Base-by-base conservation (phyloP, 1,140 invertebrate genomes). In the Eupristina koningsbergeri region DNA sequence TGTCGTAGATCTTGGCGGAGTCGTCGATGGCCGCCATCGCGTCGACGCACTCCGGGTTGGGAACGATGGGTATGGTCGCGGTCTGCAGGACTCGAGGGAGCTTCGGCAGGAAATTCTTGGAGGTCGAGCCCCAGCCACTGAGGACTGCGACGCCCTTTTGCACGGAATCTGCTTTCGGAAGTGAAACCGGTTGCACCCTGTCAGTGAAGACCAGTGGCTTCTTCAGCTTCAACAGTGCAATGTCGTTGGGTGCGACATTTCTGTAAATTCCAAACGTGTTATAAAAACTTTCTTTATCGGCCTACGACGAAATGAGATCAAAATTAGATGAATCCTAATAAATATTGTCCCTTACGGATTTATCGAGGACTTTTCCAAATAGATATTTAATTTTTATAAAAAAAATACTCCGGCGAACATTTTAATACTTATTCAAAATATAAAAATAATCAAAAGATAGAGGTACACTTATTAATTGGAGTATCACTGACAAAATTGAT, bases 211-310 rank as follows among this genome's bases (percentile, higher is more conserved):
- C 87, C 36, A 96, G 87, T 3, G 94, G 92, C 31, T 89, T 90
- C 13, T 89, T 89, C 31, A 95, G 88, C 81, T 91, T 92, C 29
- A 96, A 87, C 0, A 96, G 64, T 53, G 94, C 95, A 71, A 96
- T 94, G 86, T 96, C 96, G 80, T 45, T 47, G 94, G 92, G 78
- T 34, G 22, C 22, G 36, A 45, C 19, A 7, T 45, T 41, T n/a
- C 22, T 73, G 69, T 0, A 41, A 41, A 45, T 45, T 45, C 34
- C 5, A n/a, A n/a, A n/a, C n/a, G n/a, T n/a, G n/a, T n/a, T n/a
- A n/a, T n/a, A n/a, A n/a, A n/a, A n/a, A n/a, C n/a, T n/a, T n/a
- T n/a, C n/a, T n/a, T n/a, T n/a, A n/a, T n/a, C n/a, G n/a, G n/a
- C n/a, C n/a, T n/a, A n/a, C n/a, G n/a, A n/a, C n/a, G n/a, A n/a